phyloP scores from a whole-genome alignment of 2,888 invertebrate species.

The Caenorhabditis drosophilae region DNA sequence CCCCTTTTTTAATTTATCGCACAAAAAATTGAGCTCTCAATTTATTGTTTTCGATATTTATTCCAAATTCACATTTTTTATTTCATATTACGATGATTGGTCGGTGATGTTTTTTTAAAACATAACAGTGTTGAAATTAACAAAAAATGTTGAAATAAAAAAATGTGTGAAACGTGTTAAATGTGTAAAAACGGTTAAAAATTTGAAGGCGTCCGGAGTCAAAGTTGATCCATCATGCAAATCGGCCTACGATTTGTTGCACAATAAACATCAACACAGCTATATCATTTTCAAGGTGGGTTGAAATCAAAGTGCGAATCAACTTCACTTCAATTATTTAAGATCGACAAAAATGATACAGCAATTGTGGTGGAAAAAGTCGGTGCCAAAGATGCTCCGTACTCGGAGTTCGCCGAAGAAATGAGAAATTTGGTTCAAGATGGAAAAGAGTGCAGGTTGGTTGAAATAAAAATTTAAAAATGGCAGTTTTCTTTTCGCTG shows the following conservation, averaged over 20 bases:
- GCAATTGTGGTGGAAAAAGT: slow-evolving; percentile 69
- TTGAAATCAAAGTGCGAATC: no score
- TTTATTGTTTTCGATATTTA: no score
- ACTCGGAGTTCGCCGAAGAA: slow-evolving; percentile 68
- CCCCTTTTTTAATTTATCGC: slow-evolving; percentile 1
- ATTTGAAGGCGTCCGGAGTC: slow-evolving; percentile 63
- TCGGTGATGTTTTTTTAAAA: no score
- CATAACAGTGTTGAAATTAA: no score
- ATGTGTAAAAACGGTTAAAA: no score
- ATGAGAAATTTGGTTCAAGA: slow-evolving; percentile 59
- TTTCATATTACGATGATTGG: no score
- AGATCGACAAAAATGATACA: slow-evolving; percentile 69
- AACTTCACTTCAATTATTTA: slow-evolving; percentile 13
- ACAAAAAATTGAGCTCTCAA: no score
- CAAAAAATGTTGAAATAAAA: no score
- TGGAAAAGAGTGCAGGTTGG: slow-evolving; percentile 68
- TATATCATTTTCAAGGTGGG: slow-evolving; percentile 66
- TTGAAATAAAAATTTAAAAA: no score
- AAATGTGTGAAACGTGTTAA: no score
- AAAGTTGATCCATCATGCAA: slow-evolving; percentile 68
- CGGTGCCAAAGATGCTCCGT: slow-evolving; percentile 68
- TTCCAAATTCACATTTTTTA: no score
- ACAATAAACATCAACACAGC: slow-evolving; percentile 68
- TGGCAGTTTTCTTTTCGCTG: no score
- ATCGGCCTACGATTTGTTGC: slow-evolving; percentile 67